These are phyloP conservation scores for Bettongia penicillata DNA, from an alignment of 2,113 vertebrate genomes.

Conservation along the genomic window DNA sequence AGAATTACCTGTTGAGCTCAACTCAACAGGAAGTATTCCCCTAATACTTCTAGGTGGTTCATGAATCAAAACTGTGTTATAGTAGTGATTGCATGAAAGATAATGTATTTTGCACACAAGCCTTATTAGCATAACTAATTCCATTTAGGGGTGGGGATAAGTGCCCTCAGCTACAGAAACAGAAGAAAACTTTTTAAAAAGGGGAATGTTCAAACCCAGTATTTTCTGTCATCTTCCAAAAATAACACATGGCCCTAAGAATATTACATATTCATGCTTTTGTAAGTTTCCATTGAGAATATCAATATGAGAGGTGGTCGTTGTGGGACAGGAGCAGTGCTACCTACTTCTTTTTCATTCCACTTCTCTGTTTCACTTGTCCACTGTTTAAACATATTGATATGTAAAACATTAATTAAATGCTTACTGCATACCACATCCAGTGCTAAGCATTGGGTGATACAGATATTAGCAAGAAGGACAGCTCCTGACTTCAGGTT, in stretches of 20 bases:
- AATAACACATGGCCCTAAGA: not conserved
- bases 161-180: not conserved
- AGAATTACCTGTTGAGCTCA: not conserved
- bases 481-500: not conserved
- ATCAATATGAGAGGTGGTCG: not conserved
- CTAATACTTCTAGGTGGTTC: not conserved
- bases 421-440: not conserved
- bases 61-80: not conserved
- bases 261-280: rapidly evolving
- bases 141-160: not conserved
- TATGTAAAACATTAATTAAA: not conserved
- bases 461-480: not conserved
- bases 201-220: not conserved
- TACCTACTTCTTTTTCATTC: not conserved
- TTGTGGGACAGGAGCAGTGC: rapidly evolving
- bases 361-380: not conserved
- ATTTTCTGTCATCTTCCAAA: constrained; percentile 19
- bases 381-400: not conserved
- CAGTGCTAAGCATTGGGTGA: not conserved
- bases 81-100: constrained; percentile 7
- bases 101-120: constrained; percentile 9
- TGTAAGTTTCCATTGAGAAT: not conserved
- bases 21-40: not conserved
- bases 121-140: constrained; percentile 17
- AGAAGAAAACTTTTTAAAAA: constrained; percentile 16